Evolutionary conservation across 2,113 vertebrate genomes (phyloP).

Genomic region (Eptesicus fuscus): DNA sequence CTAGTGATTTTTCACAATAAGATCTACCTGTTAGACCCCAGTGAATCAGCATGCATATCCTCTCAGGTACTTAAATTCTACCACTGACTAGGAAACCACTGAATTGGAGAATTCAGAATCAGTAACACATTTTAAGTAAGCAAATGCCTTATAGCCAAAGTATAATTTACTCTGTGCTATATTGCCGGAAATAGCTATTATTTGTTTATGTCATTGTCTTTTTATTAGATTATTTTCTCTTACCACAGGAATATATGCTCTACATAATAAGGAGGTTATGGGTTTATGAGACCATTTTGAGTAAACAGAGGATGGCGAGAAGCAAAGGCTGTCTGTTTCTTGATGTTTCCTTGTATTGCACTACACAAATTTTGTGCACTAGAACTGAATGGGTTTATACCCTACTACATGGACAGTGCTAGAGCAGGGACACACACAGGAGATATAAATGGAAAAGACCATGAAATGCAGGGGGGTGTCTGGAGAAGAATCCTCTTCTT

Average conservation of each 20-base stretch:
- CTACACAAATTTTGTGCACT: neutral
- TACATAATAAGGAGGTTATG: neutral
- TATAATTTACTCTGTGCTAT: neutral
- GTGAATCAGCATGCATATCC: neutral
- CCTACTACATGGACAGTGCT: neutral
- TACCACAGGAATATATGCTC: neutral
- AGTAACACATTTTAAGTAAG: neutral
- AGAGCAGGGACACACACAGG: neutral
- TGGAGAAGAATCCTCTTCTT: neutral
- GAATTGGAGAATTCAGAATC: neutral
- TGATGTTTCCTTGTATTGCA: neutral
- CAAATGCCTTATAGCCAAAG: neutral
- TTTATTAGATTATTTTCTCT: neutral
- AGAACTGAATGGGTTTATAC: neutral
- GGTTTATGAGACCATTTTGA: conserved; percentile 7
- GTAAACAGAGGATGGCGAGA: neutral
- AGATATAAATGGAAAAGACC: neutral
- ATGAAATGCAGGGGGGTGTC: neutral
- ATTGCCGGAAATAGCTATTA: neutral
- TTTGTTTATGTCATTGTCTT: neutral
- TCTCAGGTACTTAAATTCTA: neutral
- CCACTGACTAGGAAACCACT: neutral
- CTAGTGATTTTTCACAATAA: neutral
- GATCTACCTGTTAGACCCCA: neutral
- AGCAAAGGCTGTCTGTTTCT: neutral